phyloP scores from a whole-genome alignment of 1,140 invertebrate genomes.

The Arctopsyche grandis region DNA sequence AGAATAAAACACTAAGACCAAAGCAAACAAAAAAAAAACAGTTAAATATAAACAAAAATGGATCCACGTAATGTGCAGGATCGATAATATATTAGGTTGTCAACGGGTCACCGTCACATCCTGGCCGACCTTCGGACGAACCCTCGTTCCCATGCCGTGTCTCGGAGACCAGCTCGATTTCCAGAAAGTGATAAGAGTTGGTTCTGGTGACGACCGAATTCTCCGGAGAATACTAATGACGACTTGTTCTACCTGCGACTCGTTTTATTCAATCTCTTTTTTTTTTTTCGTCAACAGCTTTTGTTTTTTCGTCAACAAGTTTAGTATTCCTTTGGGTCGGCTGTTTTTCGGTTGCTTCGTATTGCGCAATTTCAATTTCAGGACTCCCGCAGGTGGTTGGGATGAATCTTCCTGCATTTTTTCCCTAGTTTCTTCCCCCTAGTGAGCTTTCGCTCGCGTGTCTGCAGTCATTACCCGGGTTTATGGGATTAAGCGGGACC shows the following conservation, averaged over 20 bases:
- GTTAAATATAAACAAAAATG: constrained; percentile 23
- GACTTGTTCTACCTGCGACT: constrained; percentile 14
- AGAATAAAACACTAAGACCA: background rate
- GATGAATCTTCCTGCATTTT: background rate
- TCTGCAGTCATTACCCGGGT: constrained; percentile 53
- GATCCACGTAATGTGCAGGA: constrained; percentile 36
- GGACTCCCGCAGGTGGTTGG: background rate
- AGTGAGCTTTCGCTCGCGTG: constrained; percentile 46
- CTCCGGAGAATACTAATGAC: constrained; percentile 32
- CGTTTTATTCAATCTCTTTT: constrained; percentile 1
- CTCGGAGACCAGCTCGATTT: constrained; percentile 21
- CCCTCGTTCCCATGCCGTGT: constrained; percentile 5
- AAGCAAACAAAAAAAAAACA: constrained; percentile 8
- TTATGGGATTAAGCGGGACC: constrained; percentile 50
- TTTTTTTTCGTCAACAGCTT: background rate
- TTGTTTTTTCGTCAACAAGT: background rate
- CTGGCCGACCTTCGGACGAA: background rate
- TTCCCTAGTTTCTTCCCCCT: constrained; percentile 7
- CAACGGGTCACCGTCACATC: constrained; percentile 36
- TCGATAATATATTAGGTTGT: constrained; percentile 45
- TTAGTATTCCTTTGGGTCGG: background rate
- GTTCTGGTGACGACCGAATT: constrained; percentile 32
- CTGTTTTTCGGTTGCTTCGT: background rate
- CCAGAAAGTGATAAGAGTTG: constrained; percentile 29
- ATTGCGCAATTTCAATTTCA: background rate